phyloP scores from a whole-genome alignment of 1,140 invertebrate species.

The Calycopis cecrops region DNA sequence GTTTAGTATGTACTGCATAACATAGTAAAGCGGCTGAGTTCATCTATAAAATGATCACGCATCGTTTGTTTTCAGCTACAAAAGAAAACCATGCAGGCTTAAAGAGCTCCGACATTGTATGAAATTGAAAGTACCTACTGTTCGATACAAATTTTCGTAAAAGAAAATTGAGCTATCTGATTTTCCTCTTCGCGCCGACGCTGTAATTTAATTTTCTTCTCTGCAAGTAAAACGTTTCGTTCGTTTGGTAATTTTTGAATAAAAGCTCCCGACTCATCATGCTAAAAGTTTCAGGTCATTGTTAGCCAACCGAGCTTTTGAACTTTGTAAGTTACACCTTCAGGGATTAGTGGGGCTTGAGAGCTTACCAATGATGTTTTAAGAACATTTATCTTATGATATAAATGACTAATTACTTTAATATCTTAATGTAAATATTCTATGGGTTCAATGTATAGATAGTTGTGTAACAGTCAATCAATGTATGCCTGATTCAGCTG shows the following conservation, averaged over 20 bases:
- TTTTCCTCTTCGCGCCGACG: neutral
- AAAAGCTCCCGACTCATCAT: neutral
- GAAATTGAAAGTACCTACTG: too few species aligned
- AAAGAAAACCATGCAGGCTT: too few species aligned
- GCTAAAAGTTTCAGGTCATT: conserved; percentile 1
- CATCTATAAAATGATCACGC: too few species aligned
- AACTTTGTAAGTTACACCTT: conserved; percentile 8
- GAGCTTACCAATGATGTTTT: conserved; percentile 1
- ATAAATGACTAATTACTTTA: neutral
- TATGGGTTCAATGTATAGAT: too few species aligned
- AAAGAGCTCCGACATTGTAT: too few species aligned
- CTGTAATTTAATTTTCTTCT: conserved; percentile 4
- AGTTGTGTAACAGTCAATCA: neutral
- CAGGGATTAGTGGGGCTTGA: neutral
- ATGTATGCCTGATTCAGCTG: too few species aligned
- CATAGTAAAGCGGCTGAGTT: too few species aligned
- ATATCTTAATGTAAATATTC: neutral
- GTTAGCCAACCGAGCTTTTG: conserved; percentile 3
- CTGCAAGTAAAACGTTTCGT: neutral
- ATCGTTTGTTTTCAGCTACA: too few species aligned
- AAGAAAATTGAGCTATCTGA: neutral
- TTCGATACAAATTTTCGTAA: too few species aligned
- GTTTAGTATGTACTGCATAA: too few species aligned
- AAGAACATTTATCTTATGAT: neutral
- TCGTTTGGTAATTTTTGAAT: neutral